These are phyloP conservation scores for Bergia sp. DNA, from an alignment of 92 coral and sea anemone species.

Conservation along the genomic window DNA sequence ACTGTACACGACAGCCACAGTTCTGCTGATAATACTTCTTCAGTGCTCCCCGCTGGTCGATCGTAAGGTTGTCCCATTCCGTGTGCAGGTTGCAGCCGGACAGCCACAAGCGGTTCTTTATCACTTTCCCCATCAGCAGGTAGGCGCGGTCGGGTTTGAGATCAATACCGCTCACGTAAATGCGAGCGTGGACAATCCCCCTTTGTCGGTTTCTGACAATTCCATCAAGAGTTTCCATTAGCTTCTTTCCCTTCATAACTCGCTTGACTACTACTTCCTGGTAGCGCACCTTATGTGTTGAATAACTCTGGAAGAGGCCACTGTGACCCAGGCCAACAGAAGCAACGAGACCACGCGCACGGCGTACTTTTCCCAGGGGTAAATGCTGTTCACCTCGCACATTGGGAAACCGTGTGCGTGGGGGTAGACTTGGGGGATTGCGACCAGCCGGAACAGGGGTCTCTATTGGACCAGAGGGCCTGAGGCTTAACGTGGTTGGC, in stretches of 20 bases:
- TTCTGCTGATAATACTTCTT: conserved; percentile 60
- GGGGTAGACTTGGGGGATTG: conserved; percentile 25
- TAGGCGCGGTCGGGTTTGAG: conserved; percentile 65
- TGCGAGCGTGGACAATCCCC: conserved; percentile 44
- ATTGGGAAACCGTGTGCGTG: conserved; percentile 19
- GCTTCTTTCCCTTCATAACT: conserved; percentile 59
- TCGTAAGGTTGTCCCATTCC: conserved; percentile 61
- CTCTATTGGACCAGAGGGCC: not conserved
- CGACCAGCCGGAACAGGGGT: not conserved
- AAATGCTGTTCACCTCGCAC: not conserved
- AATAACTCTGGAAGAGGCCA: not conserved
- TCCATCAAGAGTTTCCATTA: conserved; percentile 40
- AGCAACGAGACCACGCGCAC: conserved; percentile 35
- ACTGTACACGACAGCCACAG: conserved; percentile 65
- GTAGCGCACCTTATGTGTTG: conserved; percentile 31
- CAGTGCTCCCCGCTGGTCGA: conserved; percentile 62
- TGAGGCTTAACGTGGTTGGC: not conserved
- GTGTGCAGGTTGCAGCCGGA: conserved; percentile 52
- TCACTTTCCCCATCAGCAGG: conserved; percentile 74
- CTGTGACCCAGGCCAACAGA: conserved; percentile 2
- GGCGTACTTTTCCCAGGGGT: conserved; percentile 12
- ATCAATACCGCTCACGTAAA: conserved; percentile 52
- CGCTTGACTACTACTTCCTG: conserved; percentile 67
- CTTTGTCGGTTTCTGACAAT: conserved; percentile 36
- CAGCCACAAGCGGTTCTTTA: conserved; percentile 61